These are phyloP conservation scores for Buphagus erythrorhynchus DNA, from an alignment of 2,797 vertebrate genomes.

Conservation along the genomic window DNA sequence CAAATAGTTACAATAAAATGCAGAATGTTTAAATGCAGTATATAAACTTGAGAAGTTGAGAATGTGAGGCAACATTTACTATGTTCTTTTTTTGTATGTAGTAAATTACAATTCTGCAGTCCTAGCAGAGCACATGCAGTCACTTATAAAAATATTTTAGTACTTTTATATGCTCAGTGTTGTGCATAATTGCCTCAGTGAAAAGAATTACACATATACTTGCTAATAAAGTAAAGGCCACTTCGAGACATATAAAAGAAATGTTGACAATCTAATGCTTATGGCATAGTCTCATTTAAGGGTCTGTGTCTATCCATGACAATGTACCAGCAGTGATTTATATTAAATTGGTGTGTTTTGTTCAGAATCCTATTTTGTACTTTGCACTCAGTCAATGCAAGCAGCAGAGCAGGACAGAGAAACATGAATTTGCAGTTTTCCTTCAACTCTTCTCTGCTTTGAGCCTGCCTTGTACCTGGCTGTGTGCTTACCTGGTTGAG, in stretches of 20 bases:
- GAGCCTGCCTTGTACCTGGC: neutral
- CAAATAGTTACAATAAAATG: constrained; percentile 25
- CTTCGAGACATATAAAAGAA: neutral
- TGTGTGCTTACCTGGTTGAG: neutral
- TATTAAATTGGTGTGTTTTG: neutral
- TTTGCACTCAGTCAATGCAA: neutral
- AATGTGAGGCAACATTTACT: neutral
- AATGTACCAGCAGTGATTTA: neutral
- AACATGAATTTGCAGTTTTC: neutral
- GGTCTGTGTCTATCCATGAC: neutral
- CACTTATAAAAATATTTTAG: neutral
- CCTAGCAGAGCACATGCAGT: neutral
- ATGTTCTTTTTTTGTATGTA: neutral
- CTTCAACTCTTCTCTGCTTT: neutral
- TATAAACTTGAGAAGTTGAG: neutral
- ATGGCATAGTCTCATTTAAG: fast-evolving
- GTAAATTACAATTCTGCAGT: neutral
- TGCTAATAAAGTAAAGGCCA: neutral
- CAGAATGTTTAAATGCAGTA: neutral
- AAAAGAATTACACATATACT: neutral
- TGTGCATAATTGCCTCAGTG: neutral
- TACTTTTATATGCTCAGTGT: neutral
- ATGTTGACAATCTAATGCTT: neutral
- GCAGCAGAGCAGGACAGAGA: neutral
- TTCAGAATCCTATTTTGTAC: neutral